These are phyloP conservation scores for Lateolabrax maculatus DNA, from an alignment of 2,797 vertebrate genomes.

Conservation along the genomic window DNA sequence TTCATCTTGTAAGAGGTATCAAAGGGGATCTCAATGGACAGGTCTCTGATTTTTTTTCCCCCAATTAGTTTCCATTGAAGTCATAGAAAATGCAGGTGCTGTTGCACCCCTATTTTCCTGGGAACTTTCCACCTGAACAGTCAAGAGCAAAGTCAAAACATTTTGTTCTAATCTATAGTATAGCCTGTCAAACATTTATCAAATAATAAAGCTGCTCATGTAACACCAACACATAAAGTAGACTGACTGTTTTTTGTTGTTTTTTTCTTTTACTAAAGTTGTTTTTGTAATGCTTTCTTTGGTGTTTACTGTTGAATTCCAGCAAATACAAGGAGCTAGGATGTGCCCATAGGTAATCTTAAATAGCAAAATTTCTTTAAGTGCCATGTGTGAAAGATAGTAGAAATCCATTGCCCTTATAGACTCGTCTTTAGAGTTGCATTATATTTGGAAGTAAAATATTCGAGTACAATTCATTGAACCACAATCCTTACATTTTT, in stretches of 20 bases:
- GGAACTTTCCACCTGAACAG: conserved; percentile 52
- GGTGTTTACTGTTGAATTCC: background rate
- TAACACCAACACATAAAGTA: background rate
- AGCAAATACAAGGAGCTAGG: conserved; percentile 9
- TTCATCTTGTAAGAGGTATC: conserved; percentile 72
- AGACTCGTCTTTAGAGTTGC: conserved; percentile 77
- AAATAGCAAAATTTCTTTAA: background rate
- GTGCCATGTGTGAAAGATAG: conserved; percentile 83
- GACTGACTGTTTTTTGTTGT: background rate
- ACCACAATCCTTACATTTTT: conserved; percentile 61
- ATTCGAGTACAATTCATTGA: conserved; percentile 83
- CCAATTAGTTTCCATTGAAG: conserved; percentile 80
- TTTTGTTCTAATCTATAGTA: conserved; percentile 41
- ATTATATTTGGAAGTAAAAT: conserved; percentile 68
- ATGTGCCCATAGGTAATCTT: background rate
- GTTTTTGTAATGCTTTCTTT: conserved; percentile 15
- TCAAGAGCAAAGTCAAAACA: conserved; percentile 55
- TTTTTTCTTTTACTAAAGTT: background rate
- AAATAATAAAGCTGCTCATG: conserved; percentile 3
- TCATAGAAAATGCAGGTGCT: conserved; percentile 68
- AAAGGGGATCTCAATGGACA: conserved; percentile 68
- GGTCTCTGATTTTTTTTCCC: conserved; percentile 48
- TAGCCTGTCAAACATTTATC: conserved; percentile 41
- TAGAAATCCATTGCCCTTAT: conserved; percentile 85
- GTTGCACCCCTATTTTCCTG: conserved; percentile 47